Base-by-base conservation (phyloP, 2,888 invertebrate species). In the Arge pagana region DNA sequence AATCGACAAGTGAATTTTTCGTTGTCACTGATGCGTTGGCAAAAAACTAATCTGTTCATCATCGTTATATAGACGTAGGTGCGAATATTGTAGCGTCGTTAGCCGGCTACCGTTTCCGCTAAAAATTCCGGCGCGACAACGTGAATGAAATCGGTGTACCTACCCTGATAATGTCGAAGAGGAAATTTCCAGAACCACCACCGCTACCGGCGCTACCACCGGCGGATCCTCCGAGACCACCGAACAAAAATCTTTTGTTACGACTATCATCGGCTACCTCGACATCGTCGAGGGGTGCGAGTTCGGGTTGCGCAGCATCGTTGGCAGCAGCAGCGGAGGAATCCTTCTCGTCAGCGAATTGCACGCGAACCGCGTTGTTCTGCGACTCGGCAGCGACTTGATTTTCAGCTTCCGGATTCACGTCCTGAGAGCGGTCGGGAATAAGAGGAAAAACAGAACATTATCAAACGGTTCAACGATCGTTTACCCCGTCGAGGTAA, bases 111-210 rank as follows among this genome's bases (percentile, higher is more conserved):
- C 31, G 26, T 52, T 55, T 48, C 21, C 48, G 24, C 28, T 50
- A 42, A n/a, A 30, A 11, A 41, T 19, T 48, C 18, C 41, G 21
- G 35, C n/a, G 53, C 55, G 43, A 36, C n/a, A 15, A 42, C 11
- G 45, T n/a, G n/a, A n/a, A n/a, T n/a, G n/a, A n/a, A n/a, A n/a
- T n/a, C n/a, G n/a, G n/a, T n/a, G n/a, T 10, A 82, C 89, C 88
- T 81, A 93, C 92, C 84, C 92, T 84, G 77, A 93, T 89, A 74
- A 91, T 87, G 78, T 93, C 92, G 78, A 92, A 91, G 63, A 93
- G 82, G 83, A 93, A 91, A 81, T 92, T 93, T 57, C 92, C 92
- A 43, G 90, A 90, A 50, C 90, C 90, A 59, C 87, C 89, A 8
- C 77, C 77, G 57, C 78, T 71, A 31, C 76, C 76, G 28, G 70